phyloP scores from a whole-genome alignment of 2,113 vertebrate species.

The Melanerpes formicivorus region DNA sequence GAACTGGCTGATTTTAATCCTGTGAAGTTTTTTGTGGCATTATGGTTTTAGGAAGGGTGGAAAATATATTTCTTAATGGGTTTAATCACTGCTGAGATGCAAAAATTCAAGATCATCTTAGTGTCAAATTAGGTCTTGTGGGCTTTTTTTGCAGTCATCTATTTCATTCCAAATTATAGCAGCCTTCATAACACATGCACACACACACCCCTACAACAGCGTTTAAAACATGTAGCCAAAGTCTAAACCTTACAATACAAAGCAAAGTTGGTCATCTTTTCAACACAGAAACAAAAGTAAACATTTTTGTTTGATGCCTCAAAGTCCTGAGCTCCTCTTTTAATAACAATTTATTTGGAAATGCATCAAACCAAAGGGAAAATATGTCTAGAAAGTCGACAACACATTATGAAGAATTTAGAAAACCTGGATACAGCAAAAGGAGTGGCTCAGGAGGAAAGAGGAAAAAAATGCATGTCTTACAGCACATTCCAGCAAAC shows the following conservation, averaged over 20 bases:
- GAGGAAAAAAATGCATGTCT: background rate
- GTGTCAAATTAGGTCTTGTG: background rate
- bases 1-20: background rate
- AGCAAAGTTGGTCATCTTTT: background rate
- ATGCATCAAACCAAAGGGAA: background rate
- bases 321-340: background rate
- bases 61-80: background rate
- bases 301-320: background rate
- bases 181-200: background rate
- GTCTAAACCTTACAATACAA: background rate
- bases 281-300: background rate
- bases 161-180: background rate
- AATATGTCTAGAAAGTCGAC: background rate
- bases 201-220: background rate
- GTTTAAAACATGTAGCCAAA: background rate
- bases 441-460: background rate
- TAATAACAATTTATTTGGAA: background rate
- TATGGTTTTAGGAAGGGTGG: background rate
- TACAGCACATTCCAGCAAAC: background rate
- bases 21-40: background rate
- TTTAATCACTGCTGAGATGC: background rate
- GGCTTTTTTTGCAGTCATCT: background rate
- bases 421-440: background rate
- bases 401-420: background rate
- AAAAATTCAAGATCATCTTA: constrained; percentile 1